Base-by-base conservation (phyloP, 2,113 vertebrate species). In the Saguinus midas region DNA sequence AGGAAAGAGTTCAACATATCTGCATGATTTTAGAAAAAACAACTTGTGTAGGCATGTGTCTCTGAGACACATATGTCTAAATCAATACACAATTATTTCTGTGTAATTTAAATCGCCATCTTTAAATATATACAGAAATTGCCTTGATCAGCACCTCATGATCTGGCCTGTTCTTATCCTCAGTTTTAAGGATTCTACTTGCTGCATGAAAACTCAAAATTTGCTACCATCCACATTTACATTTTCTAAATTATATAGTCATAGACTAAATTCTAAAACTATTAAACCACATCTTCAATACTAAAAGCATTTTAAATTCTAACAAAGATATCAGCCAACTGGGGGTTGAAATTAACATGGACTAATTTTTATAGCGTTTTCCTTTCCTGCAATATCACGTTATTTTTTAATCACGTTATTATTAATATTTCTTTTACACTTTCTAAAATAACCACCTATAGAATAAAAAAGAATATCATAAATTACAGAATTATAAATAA, bases 31-130 rank as follows among this genome's bases (percentile, higher is more conserved):
- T 58, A 88, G 25, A 23, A 82, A 96, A 91, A 91, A 88, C 17
- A 61, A 66, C 20, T 50, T 92, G 66, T 85, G 16, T 91, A 78
- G 87, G 37, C 57, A 91, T 76, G 68, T 96, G 83, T 95, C 37
- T 86, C 52, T 57, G 79, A 73, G 37, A 96, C 32, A 83, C 32
- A 89, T 35, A 86, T 89, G 35, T 92, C 57, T 92, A 89, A 96
- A 93, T 73, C 25, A 82, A 88, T 66, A 23, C 6, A 29, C 8
- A 58, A 75, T 48, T 82, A 73, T 91, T 52, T 94, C 75, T 52
- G 16, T 64, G 43, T 37, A 45, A 52, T 89, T 89, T 80, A 14
- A 85, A 75, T 92, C 55, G 43, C 32, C 81, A 14, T 55, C n/a
- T 87, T 93, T 70, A 89, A 78, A 95, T 91, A 80, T 43, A 91